Evolutionary conservation across 2,113 vertebrate species (phyloP), one percentile per base, ranked within the genome.

Genomic region (Stictonetta naevosa): DNA sequence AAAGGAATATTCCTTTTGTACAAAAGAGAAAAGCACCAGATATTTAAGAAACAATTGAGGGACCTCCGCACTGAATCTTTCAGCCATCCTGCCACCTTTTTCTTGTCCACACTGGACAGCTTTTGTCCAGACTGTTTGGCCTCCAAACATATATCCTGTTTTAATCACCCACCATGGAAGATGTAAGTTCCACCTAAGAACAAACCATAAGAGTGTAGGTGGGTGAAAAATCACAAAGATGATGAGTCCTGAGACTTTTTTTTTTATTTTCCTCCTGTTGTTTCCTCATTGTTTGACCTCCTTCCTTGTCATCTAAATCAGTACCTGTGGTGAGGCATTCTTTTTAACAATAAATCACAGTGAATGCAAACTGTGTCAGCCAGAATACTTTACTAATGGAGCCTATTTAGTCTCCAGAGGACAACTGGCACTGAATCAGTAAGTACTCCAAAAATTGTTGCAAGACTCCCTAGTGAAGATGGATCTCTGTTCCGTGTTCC

Each of bases 401-500:
- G 7, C 1, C 3, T 29, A 66, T 72, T 68, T 29, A 33, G 3
- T 56, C 36, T 83, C 14, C 29, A 33, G 25, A 72, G 33, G 20
- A 20, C 16, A 71, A 6, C 7, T 40, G 38, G 4, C 6, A 59
- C 29, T 31, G 48, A 83, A 75, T 56, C 12, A 78, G 14, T 8
- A 25, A 1, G 3, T 20, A 28, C 5, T 46, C 22, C 3, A 29
- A 77, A 63, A 90, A 5, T 5, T 13, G 5, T 17, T 72, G 5
- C 26, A 90, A 56, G 25, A 6, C 13, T 71, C 36, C 5, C 14
- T 55, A 62, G 34, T 18, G 29, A 71, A 63, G 10, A 71, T 2
- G 4, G 1, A 1, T 50, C 1, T 66, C 8, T 52, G 6, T 68
- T 50, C 4, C 7, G 3, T 1, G 1, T 4, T 28, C n/a, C 36